Conservation (phyloP, 2,888 invertebrate species). For the Eupithecia subfuscata region DNA sequence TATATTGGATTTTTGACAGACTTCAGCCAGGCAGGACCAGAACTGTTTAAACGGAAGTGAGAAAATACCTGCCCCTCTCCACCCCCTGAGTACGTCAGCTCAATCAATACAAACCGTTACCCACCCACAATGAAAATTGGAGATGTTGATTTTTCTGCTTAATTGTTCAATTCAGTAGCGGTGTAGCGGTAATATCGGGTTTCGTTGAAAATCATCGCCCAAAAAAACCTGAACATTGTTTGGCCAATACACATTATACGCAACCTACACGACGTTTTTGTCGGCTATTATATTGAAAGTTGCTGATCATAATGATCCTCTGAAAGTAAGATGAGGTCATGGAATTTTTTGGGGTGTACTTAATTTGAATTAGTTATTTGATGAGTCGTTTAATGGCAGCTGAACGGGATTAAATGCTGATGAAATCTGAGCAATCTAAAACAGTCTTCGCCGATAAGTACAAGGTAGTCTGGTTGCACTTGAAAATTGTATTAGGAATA, state of each 20-base stretch:
- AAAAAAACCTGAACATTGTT: conserved; percentile 34
- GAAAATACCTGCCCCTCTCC: not conserved
- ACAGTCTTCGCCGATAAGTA: not conserved
- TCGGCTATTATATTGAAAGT: conserved; percentile 30
- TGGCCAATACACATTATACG: conserved; percentile 24
- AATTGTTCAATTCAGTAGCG: conserved; percentile 44
- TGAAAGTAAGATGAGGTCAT: conserved; percentile 35
- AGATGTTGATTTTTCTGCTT: conserved; percentile 42
- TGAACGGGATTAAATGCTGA: not conserved
- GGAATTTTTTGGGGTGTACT: conserved; percentile 22
- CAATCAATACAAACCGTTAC: conserved; percentile 40
- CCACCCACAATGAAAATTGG: conserved; percentile 44
- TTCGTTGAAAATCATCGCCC: conserved; percentile 28
- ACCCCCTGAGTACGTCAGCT: conserved; percentile 29
- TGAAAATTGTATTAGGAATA: conserved; percentile 9
- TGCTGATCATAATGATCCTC: conserved; percentile 28
- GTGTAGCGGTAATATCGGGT: conserved; percentile 38
- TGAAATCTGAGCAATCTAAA: not conserved
- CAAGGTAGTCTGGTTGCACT: conserved; percentile 12
- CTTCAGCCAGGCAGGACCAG: not conserved
- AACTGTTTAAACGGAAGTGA: not conserved
- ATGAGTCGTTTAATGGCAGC: conserved; percentile 14
- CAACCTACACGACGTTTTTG: conserved; percentile 35
- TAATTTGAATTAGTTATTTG: conserved; percentile 19
- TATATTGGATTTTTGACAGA: too few relatives aligned